Base-by-base conservation (phyloP, 2,888 invertebrate genomes). In the Andrena hattorfiana region DNA sequence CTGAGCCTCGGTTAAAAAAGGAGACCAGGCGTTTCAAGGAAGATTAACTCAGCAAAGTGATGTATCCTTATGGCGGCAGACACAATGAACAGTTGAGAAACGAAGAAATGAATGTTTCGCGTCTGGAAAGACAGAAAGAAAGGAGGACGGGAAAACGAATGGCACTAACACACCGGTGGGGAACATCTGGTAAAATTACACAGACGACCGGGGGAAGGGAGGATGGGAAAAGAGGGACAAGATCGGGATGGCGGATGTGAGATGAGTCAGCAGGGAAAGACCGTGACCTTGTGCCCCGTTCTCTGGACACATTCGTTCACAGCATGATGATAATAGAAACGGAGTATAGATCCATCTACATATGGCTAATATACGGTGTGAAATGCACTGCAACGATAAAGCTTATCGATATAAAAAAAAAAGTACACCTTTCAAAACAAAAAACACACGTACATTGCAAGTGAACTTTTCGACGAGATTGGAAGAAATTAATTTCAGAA, bases 231-330 rank as follows among this genome's bases (percentile, higher is more conserved):
- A 83, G 68, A 86, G 79, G 70, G 67, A 77, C 79, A 79, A 86
- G 79, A 87, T 87, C 80, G 81, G 83, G 76, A 84, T 83, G 78
- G 86, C 78, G 88, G 81, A 78, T 81, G 84, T 64, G 68, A 78
- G 76, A 77, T 85, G 86, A 86, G 82, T 86, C 89, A 87, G 87
- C 82, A 74, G 81, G 73, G 86, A 84, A 77, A 80, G 83, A 87
- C 85, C 89, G 75, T 89, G 84, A 87, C 87, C 87, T 87, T 89
- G 87, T 73, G 78, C 66, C 73, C 87, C 70, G 82, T 80, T 70
- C 83, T 67, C 72, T 70, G 86, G 42, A 86, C 87, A 84, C 72
- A 85, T 73, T 85, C 77, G 77, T 77, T 69, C 83, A 62, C n/a
- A 69, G 78, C 86, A 70, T 77, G 76, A 72, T 81, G 81, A 79